Evolutionary conservation across 2,888 invertebrate species (phyloP).

Genomic region (Cryptus viduatorius): DNA sequence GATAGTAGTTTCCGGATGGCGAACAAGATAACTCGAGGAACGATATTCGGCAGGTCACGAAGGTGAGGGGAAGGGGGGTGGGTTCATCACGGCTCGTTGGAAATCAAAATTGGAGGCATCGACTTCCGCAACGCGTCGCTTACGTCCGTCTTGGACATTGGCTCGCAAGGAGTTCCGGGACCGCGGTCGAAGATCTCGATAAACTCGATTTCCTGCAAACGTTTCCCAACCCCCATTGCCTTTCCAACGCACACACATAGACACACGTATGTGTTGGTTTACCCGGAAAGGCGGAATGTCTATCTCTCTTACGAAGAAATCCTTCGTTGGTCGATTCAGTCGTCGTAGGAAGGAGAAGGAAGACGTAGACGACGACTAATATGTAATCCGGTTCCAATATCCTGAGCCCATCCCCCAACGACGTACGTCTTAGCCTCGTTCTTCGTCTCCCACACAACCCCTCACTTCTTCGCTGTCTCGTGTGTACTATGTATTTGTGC

Average conservation of each 20-base stretch:
- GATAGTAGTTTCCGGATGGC: constrained; percentile 48
- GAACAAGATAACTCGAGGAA: constrained; percentile 56
- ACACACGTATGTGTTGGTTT: neutral
- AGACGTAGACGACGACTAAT: constrained; percentile 75
- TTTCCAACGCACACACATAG: constrained; percentile 11
- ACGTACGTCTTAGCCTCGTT: constrained; percentile 71
- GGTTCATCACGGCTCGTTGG: constrained; percentile 62
- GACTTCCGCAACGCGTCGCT: constrained; percentile 29
- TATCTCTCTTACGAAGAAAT: constrained; percentile 26
- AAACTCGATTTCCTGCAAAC: constrained; percentile 78
- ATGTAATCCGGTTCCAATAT: constrained; percentile 82
- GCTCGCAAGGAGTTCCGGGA: constrained; percentile 61
- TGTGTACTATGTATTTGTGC: neutral
- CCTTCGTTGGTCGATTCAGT: constrained; percentile 31
- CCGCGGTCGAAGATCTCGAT: constrained; percentile 72
- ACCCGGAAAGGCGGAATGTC: constrained; percentile 17
- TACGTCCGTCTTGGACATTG: constrained; percentile 43
- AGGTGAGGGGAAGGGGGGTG: constrained; percentile 21
- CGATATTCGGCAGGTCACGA: neutral
- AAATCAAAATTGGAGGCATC: constrained; percentile 69
- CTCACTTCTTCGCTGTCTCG: neutral
- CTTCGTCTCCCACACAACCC: neutral
- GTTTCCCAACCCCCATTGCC: constrained; percentile 65
- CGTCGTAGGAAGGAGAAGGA: constrained; percentile 55
- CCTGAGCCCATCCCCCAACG: constrained; percentile 71